phyloP scores from a whole-genome alignment of 2,797 vertebrate species.

The Cottoperca gobio region DNA sequence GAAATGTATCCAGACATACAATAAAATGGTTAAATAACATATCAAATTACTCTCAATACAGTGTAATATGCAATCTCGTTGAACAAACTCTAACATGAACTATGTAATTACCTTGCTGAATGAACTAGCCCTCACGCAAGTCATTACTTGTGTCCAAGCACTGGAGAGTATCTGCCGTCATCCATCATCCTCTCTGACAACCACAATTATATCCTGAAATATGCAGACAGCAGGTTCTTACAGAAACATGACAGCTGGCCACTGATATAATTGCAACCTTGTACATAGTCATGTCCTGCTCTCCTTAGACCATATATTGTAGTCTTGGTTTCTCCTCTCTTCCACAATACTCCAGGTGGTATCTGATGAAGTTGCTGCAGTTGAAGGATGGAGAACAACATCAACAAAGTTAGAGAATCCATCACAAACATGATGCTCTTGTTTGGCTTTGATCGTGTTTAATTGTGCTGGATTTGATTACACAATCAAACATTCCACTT shows the following conservation, averaged over 20 bases:
- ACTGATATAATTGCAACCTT: slow-evolving; percentile 29
- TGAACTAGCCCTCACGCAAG: slow-evolving; percentile 23
- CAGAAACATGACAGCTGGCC: slow-evolving; percentile 36
- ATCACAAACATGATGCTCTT: slow-evolving; percentile 19
- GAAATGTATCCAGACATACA: not conserved
- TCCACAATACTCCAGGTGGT: slow-evolving; percentile 3
- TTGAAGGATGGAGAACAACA: not conserved
- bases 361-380: slow-evolving; percentile 1
- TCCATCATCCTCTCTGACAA: slow-evolving; percentile 60
- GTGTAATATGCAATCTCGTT: slow-evolving; percentile 7
- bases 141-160: slow-evolving; percentile 29
- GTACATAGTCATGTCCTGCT: slow-evolving; percentile 12
- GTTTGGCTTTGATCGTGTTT: slow-evolving; percentile 2
- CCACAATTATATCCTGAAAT: slow-evolving; percentile 49
- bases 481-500: no score
- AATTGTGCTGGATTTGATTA: not conserved
- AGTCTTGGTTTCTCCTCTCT: not conserved
- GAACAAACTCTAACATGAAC: slow-evolving; percentile 22
- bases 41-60: not conserved
- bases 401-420: not conserved
- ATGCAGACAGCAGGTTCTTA: slow-evolving; percentile 38
- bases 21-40: not conserved
- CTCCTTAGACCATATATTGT: slow-evolving; percentile 24
- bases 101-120: slow-evolving; percentile 32
- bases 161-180: slow-evolving; percentile 27